Evolutionary conservation across 1,140 invertebrate genomes (phyloP), one percentile per base, ranked within the genome.

Genomic region (Melitaea cinxia): DNA sequence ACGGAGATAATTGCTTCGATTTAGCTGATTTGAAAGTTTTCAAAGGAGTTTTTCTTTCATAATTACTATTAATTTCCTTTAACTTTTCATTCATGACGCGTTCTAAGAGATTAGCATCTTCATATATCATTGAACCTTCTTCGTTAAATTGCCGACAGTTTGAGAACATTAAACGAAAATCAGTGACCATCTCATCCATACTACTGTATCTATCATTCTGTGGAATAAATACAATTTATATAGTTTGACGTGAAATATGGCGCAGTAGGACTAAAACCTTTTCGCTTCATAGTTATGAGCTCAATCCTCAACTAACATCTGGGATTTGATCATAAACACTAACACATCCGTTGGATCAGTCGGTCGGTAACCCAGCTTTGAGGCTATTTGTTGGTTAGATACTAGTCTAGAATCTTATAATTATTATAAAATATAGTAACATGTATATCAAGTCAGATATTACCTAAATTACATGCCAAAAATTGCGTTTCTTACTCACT

Each of bases 71-170:
- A 52, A 97, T 84, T 68, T 98, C 96, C 79, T 94, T 95, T 0
- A 98, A 92, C 87, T 96, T 97, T 49, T 96, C 95, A 78, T 95
- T 95, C 19, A 99, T 88, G 7, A 96, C 94, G 77, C 94, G 94
- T 83, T 99, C 97, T 21, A 99, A 89, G 24, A 95, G 94, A 80
- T 96, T 96, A 0, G 98, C 97, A 92, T 99, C 98, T 78, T 98
- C 96, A 77, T 98, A 98, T 74, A 99, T 98, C 73, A 96, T 94
- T 0, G 98, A 99, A 23, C 96, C 95, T 90, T 99, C 98, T 91
- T 99, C 98, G 85, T 99, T 99, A 84, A 98, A 99, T 75, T 97
- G 95, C 0, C 97, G 94, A 78, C 98, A 99, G 89, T 99, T 99
- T 53, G 94, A 94, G 88, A 99, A 99, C 98, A 99, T 99, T 12